phyloP scores from a whole-genome alignment of 2,113 vertebrate genomes.

The Desmodus rotundus region DNA sequence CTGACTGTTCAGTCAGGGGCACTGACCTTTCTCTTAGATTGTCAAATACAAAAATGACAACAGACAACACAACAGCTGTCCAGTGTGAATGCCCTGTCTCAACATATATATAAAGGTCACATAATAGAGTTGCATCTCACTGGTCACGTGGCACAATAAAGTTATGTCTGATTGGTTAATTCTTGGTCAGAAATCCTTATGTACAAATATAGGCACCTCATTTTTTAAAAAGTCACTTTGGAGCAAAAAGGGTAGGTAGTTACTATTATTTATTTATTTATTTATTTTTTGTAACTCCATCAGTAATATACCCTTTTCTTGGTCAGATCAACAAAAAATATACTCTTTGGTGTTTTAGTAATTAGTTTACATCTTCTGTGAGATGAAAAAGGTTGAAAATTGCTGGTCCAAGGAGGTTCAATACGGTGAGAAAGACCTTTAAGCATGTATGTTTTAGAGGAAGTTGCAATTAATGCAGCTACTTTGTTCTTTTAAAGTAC shows the following conservation, averaged over 20 bases:
- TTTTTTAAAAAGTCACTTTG: background rate
- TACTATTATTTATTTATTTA: background rate
- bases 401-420: background rate
- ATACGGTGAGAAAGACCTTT: background rate
- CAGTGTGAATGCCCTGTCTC: background rate
- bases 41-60: background rate
- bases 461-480: background rate
- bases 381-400: background rate
- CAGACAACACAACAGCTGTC: background rate
- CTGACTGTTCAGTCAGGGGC: no score
- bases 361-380: background rate
- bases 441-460: background rate
- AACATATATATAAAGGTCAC: background rate
- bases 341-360: background rate
- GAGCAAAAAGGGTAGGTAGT: background rate
- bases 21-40: no score
- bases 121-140: background rate
- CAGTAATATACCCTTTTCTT: background rate
- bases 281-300: background rate
- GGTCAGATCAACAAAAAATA: background rate
- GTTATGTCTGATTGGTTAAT: background rate
- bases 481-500: constrained; percentile 10
- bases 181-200: background rate
- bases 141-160: background rate
- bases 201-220: background rate